Conservation (phyloP, 2,888 invertebrate species). For the Hemaris fuciformis region DNA sequence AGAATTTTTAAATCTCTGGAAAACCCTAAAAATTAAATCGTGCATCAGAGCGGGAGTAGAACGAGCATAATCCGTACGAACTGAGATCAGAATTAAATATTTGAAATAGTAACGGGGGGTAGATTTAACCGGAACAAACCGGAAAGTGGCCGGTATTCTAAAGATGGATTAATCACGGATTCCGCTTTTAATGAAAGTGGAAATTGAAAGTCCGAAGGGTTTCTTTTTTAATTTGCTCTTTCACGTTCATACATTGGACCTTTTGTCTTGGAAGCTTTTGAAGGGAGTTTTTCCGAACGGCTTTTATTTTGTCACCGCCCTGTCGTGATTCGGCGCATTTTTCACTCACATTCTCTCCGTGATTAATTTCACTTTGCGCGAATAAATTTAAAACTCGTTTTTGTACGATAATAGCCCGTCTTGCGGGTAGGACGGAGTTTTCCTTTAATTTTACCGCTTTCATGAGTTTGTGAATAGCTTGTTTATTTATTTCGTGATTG, state of each 20-base stretch:
- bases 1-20: background rate
- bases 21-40: background rate
- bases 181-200: slow-evolving; percentile 33
- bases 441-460: background rate
- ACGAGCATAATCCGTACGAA: background rate
- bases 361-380: slow-evolving; percentile 8
- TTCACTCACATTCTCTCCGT: slow-evolving; percentile 22
- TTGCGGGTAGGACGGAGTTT: background rate
- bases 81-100: slow-evolving; percentile 1
- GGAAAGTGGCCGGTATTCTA: slow-evolving; percentile 33
- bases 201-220: slow-evolving; percentile 34
- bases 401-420: background rate
- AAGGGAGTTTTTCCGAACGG: slow-evolving; percentile 22
- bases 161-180: slow-evolving; percentile 44
- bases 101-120: slow-evolving; percentile 18
- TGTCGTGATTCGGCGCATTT: slow-evolving; percentile 29
- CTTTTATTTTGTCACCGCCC: slow-evolving; percentile 25
- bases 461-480: background rate
- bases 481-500: background rate
- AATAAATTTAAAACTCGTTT: slow-evolving; percentile 1
- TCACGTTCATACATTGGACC: slow-evolving; percentile 32
- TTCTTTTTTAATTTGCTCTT: slow-evolving; percentile 41
- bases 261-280: slow-evolving; percentile 32
- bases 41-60: background rate
- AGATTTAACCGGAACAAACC: slow-evolving; percentile 29